These are phyloP conservation scores for Balaeniceps rex DNA, from an alignment of 2,113 vertebrate species.

Conservation along the genomic window DNA sequence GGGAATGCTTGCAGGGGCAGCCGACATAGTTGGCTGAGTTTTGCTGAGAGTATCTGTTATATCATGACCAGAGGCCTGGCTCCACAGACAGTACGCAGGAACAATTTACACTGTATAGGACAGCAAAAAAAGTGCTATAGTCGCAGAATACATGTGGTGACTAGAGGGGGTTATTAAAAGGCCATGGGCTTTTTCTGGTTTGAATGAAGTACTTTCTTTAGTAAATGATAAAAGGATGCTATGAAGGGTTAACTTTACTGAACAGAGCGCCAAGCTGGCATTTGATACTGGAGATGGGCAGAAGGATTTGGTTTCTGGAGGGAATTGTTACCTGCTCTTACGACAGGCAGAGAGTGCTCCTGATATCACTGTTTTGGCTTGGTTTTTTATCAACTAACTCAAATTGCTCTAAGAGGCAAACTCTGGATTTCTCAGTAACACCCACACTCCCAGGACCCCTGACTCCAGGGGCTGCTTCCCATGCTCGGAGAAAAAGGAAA, in stretches of 20 bases:
- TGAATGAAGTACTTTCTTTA: not conserved
- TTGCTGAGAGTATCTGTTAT: not conserved
- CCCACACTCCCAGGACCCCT: not conserved
- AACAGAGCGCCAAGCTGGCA: not conserved
- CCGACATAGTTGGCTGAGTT: not conserved
- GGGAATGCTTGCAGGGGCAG: not conserved
- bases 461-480: not conserved
- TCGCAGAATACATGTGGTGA: not conserved
- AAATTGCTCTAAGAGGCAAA: not conserved
- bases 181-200: not conserved
- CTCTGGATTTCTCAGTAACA: not conserved
- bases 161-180: not conserved
- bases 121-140: not conserved
- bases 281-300: not conserved
- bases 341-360: not conserved
- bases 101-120: not conserved
- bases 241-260: not conserved
- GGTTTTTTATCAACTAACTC: not conserved
- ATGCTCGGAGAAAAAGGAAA: not conserved
- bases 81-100: not conserved
- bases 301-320: not conserved
- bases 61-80: not conserved
- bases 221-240: not conserved
- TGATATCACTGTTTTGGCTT: not conserved
- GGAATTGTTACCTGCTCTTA: not conserved